These are phyloP conservation scores for Adela reaumurella DNA, from an alignment of 2,888 invertebrate species.

Conservation along the genomic window DNA sequence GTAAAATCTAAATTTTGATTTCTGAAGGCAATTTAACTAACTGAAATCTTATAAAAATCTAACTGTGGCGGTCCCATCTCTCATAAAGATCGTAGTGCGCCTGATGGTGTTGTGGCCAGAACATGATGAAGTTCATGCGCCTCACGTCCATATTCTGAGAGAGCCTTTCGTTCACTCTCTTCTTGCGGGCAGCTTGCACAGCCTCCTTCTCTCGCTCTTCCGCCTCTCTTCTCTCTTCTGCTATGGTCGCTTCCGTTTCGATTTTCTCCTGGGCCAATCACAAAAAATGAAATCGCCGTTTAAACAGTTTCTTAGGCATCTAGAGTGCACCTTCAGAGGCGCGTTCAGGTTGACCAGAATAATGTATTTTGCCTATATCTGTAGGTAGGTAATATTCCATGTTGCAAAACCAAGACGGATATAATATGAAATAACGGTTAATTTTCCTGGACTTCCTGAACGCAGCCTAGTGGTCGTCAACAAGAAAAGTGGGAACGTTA, in stretches of 20 bases:
- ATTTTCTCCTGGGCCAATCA: not conserved
- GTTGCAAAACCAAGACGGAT: too few relatives aligned
- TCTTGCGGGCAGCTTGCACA: conserved; percentile 33
- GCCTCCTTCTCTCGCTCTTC: conserved; percentile 22
- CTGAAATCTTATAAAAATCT: too few relatives aligned
- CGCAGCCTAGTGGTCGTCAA: too few relatives aligned
- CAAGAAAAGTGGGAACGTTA: too few relatives aligned
- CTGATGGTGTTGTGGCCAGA: conserved; percentile 42
- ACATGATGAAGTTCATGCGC: conserved; percentile 34
- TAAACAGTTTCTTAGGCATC: not conserved
- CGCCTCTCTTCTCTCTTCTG: conserved; percentile 22
- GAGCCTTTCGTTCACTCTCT: conserved; percentile 30
- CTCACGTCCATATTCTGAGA: conserved; percentile 13
- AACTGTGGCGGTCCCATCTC: conserved; percentile 39
- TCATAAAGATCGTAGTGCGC: conserved; percentile 44
- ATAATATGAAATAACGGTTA: too few relatives aligned
- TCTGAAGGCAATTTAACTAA: not conserved
- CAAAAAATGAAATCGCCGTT: not conserved
- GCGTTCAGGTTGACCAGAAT: too few relatives aligned
- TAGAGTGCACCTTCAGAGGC: not conserved
- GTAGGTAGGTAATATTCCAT: too few relatives aligned
- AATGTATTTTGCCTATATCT: too few relatives aligned
- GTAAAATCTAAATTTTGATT: too few relatives aligned
- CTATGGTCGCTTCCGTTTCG: conserved; percentile 23
- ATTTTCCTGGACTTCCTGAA: not conserved